Conservation (phyloP, 2,888 invertebrate species). For the Oligia fasciuncula region DNA sequence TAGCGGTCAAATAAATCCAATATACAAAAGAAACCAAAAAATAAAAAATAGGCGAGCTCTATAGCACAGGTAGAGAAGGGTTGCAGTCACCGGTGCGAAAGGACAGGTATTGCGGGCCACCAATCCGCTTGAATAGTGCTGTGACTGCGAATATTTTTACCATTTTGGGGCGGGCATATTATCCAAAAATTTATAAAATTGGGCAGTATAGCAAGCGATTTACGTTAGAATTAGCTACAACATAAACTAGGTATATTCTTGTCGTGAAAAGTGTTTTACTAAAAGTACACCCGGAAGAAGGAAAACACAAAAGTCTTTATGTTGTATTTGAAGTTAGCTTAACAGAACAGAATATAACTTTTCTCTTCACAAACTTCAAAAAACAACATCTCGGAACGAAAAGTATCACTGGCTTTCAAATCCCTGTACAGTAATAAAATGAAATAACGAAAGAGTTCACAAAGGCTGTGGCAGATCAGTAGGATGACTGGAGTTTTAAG, state of each 20-base stretch:
- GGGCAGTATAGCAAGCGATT: background rate
- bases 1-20: constrained; percentile 13
- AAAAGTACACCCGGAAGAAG: constrained; percentile 10
- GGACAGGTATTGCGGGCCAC: constrained; percentile 35
- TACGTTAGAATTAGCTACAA: constrained; percentile 5
- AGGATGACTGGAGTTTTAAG: constrained; percentile 76
- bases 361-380: constrained; percentile 26
- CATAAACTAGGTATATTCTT: background rate
- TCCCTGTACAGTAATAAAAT: constrained; percentile 58
- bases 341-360: constrained; percentile 13
- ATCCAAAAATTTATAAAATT: background rate
- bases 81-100: constrained; percentile 46
- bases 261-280: background rate
- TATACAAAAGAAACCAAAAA: constrained; percentile 2
- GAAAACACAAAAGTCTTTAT: constrained; percentile 19
- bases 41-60: background rate
- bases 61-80: constrained; percentile 28
- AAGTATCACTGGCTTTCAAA: constrained; percentile 48
- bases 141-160: constrained; percentile 40
- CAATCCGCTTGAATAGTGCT: constrained; percentile 45
- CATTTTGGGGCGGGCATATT: background rate
- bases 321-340: constrained; percentile 29
- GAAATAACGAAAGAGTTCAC: constrained; percentile 59
- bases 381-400: constrained; percentile 46
- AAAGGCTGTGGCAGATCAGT: constrained; percentile 69